Percentiles rank a stretch among this genome's conserved stretches.
Conservation (phyloP, 2,888 invertebrate species). For the Brenthis ino region DNA sequence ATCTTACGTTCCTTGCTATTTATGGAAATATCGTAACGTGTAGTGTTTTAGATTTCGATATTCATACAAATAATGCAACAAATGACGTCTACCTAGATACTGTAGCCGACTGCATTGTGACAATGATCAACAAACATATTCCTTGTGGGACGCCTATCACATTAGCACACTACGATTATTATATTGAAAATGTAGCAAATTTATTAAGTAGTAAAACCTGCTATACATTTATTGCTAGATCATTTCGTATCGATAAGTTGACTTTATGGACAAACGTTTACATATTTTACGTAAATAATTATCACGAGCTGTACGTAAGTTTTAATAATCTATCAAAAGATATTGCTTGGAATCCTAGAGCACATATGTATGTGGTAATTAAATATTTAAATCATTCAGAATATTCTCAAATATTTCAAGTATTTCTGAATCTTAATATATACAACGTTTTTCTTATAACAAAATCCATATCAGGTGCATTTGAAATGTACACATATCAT, state of each 20-base stretch:
- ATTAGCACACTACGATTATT: slow-evolving; percentile 16
- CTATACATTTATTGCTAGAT: slow-evolving; percentile 47
- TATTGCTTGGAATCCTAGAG: slow-evolving; percentile 55
- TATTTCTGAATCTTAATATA: slow-evolving; percentile 48
- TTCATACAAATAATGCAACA: neutral
- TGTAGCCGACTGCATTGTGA: slow-evolving; percentile 14
- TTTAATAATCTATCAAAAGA: slow-evolving; percentile 49
- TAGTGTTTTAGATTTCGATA: neutral
- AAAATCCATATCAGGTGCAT: slow-evolving; percentile 34
- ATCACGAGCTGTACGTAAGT: slow-evolving; percentile 43
- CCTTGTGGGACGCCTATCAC: slow-evolving; percentile 23
- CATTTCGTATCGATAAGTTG: slow-evolving; percentile 45
- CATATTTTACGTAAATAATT: slow-evolving; percentile 48
- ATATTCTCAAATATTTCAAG: slow-evolving; percentile 45
- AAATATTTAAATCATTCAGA: slow-evolving; percentile 39
- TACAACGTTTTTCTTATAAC: slow-evolving; percentile 51
- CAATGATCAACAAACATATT: slow-evolving; percentile 16
- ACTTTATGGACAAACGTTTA: slow-evolving; percentile 49
- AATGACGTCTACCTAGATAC: slow-evolving; percentile 1
- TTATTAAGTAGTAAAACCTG: slow-evolving; percentile 45
- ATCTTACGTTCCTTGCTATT: neutral
- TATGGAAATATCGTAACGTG: neutral
- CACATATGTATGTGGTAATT: slow-evolving; percentile 50
- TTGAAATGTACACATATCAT: slow-evolving; percentile 48
- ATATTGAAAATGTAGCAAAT: slow-evolving; percentile 38